Conservation (phyloP, 2,797 vertebrate genomes). For the Enteromius thamalakanensis region DNA sequence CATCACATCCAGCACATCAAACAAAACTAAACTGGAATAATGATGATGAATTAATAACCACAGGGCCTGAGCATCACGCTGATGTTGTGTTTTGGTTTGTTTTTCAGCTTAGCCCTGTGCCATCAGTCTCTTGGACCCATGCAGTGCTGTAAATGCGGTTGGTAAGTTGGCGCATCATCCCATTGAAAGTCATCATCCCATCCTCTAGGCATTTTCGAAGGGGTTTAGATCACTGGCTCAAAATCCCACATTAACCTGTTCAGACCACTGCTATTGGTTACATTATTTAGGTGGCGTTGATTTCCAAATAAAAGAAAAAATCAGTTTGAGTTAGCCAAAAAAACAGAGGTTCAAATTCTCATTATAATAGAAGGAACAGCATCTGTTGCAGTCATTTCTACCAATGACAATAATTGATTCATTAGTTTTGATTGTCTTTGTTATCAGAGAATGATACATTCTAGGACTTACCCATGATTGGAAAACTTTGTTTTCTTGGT, state of each 20-base stretch:
- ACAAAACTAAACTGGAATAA: constrained; percentile 8
- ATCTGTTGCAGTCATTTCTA: not conserved
- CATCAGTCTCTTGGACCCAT: not conserved
- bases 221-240: not conserved
- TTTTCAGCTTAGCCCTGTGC: not conserved
- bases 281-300: not conserved
- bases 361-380: not conserved
- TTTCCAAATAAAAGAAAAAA: not conserved
- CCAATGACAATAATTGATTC: not conserved
- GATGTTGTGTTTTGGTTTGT: constrained; percentile 8
- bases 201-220: constrained; percentile 16
- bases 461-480: constrained; percentile 12
- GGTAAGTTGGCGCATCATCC: not conserved
- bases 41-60: constrained; percentile 5
- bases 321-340: not conserved
- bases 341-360: constrained; percentile 1
- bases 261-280: not conserved
- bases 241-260: constrained; percentile 11
- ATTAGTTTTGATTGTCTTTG: constrained; percentile 18
- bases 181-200: not conserved
- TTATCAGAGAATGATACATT: not conserved
- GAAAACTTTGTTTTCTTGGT: constrained; percentile 25
- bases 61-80: not conserved
- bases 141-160: constrained; percentile 14
- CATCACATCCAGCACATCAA: constrained; percentile 24